Evolutionary conservation across 2,113 vertebrate genomes (phyloP).

Genomic region (Halichoeres trimaculatus): DNA sequence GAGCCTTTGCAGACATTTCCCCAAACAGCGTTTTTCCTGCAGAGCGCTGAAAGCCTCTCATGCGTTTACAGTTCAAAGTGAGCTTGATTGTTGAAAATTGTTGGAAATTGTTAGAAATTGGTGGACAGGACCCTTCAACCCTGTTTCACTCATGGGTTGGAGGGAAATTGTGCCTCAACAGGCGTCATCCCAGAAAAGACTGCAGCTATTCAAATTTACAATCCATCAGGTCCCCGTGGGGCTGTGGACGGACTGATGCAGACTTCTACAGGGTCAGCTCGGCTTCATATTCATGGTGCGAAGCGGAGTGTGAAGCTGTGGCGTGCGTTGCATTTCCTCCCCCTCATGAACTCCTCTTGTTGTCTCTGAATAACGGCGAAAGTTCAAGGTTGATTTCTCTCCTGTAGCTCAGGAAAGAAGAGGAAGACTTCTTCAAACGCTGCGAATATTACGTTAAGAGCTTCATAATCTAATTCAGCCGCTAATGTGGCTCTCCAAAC

Average conservation of each 20-base stretch:
- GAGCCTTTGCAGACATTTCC: no score
- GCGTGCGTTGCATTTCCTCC: not conserved
- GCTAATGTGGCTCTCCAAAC: conserved; percentile 18
- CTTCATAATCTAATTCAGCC: conserved; percentile 15
- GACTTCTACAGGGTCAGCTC: not conserved
- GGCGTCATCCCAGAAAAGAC: not conserved
- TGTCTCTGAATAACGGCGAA: not conserved
- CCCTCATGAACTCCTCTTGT: not conserved
- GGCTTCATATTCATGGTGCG: not conserved
- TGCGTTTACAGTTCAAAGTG: no score
- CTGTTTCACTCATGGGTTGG: not conserved
- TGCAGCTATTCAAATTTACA: not conserved
- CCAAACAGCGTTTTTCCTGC: no score
- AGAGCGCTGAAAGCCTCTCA: no score
- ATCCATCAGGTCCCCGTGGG: not conserved
- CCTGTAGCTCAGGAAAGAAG: no score
- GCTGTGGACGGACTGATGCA: not conserved
- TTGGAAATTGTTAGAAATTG: no score
- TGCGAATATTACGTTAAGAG: conserved; percentile 6
- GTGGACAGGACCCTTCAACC: not conserved
- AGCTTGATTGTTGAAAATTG: not conserved
- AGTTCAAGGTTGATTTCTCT: no score
- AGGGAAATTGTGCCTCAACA: not conserved
- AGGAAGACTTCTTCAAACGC: conserved; percentile 5
- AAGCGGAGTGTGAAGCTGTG: not conserved